Conservation (phyloP, 2,113 vertebrate species). For the western clawed frog (Xenopus tropicalis) region UCB_Xtro_10.0 CM004445.2:24115001-24115500, state of each 20-base stretch:
- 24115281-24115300: no score
- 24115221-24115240: no score
- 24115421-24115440: not conserved
- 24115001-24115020: slow-evolving; percentile 15
- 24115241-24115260: no score
- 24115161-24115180: slow-evolving; percentile 1
- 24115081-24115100: slow-evolving; percentile 22
- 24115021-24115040: slow-evolving; percentile 23
- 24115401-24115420: not conserved
- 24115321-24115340: no score
- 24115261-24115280: no score
- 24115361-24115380: no score
- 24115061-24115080: slow-evolving; percentile 6
- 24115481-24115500: no score
- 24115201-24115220: no score
- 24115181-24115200: no score
- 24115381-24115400: not conserved
- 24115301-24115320: no score
- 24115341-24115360: no score
- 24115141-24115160: slow-evolving; percentile 22
- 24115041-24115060: slow-evolving; percentile 1
- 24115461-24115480: not conserved
- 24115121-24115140: slow-evolving; percentile 22
- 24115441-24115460: not conserved
- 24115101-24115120: slow-evolving; percentile 26